Conservation (phyloP, 2,113 vertebrate genomes). For the Percopsis transmontana region DNA sequence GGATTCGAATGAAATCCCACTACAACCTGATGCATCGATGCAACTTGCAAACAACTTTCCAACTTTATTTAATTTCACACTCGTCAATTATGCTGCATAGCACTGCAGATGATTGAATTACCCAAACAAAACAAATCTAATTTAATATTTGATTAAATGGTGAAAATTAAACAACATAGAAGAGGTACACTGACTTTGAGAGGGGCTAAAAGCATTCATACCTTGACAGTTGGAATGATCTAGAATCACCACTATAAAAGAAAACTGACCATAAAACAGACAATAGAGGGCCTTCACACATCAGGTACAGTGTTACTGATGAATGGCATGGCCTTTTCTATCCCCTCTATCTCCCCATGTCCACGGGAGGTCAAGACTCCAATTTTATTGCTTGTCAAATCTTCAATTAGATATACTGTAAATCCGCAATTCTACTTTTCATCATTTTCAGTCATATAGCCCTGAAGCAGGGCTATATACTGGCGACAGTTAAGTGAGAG, state of each 20-base stretch:
- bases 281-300: no score
- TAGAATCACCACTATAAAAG: no score
- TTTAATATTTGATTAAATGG: background rate
- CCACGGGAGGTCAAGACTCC: background rate
- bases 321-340: background rate
- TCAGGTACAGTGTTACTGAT: background rate
- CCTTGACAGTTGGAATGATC: no score
- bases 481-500: background rate
- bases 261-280: no score
- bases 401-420: no score
- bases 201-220: background rate
- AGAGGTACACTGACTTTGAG: background rate
- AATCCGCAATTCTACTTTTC: no score
- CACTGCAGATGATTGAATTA: background rate
- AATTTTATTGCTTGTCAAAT: background rate
- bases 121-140: background rate
- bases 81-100: background rate
- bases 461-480: background rate
- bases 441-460: background rate
- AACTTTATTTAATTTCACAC: constrained; percentile 1
- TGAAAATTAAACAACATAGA: background rate
- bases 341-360: background rate
- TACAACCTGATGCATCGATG: constrained; percentile 5
- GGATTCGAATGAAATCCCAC: background rate
- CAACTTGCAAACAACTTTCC: constrained; percentile 9